Percentiles rank a stretch among this genome's conserved stretches.
phyloP scores from a whole-genome alignment of 2,797 vertebrate species.

The Amniataba percoides region DNA sequence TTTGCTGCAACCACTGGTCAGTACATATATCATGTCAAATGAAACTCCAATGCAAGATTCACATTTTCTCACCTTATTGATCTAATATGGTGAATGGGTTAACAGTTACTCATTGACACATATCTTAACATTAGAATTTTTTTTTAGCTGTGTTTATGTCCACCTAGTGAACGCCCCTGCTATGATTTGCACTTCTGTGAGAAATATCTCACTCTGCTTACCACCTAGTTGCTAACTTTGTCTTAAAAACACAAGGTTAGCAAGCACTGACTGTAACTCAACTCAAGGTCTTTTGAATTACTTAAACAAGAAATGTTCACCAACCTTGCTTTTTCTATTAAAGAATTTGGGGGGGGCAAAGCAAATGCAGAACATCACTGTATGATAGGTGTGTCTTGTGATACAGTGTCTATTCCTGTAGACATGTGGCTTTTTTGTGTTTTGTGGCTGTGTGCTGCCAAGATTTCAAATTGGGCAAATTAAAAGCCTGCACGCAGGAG shows the following conservation, averaged over 20 bases:
- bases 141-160: background rate
- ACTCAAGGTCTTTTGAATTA: background rate
- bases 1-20: background rate
- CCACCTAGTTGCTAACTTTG: background rate
- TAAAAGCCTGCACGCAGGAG: background rate
- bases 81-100: background rate
- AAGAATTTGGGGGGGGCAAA: background rate
- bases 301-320: background rate
- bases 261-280: background rate
- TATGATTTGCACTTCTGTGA: background rate
- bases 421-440: background rate
- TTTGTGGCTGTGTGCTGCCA: background rate
- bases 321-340: background rate
- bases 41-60: background rate
- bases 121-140: background rate
- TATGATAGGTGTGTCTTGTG: background rate
- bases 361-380: background rate
- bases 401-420: background rate
- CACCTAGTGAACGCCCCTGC: background rate
- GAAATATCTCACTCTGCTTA: background rate
- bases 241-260: background rate
- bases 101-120: background rate
- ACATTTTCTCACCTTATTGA: background rate
- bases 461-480: slow-evolving; percentile 17
- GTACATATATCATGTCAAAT: background rate